These are phyloP conservation scores for Formica selysi DNA, from an alignment of 1,140 invertebrate species.

Conservation along the genomic window DNA sequence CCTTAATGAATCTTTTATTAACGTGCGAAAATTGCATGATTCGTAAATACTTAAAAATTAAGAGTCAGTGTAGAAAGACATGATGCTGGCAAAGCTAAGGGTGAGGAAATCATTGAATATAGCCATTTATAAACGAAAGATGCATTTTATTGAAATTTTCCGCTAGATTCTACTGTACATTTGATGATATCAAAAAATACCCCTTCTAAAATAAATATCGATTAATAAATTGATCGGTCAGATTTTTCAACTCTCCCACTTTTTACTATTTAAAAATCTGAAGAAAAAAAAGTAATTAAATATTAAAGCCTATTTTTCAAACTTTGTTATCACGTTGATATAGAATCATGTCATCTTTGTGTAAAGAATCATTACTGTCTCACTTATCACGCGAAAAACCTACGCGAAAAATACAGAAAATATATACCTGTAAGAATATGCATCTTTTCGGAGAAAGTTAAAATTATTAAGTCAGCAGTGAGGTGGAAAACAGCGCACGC, in stretches of 20 bases:
- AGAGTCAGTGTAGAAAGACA: background rate
- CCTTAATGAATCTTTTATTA: background rate
- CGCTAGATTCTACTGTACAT: background rate
- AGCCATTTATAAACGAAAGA: background rate
- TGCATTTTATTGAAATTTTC: background rate
- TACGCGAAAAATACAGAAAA: background rate
- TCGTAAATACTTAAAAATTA: background rate
- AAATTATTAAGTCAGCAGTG: slow-evolving; percentile 19
- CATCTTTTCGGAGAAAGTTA: slow-evolving; percentile 28
- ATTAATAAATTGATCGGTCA: no score
- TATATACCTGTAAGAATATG: background rate
- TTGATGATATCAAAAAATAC: background rate
- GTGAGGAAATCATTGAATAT: background rate
- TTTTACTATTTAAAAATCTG: background rate
- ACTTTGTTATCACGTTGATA: background rate
- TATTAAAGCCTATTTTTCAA: background rate
- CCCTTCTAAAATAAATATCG: background rate
- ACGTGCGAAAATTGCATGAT: background rate
- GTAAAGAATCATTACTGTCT: background rate
- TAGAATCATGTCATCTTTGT: background rate
- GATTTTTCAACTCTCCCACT: background rate
- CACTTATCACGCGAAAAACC: background rate
- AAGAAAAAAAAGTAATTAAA: background rate
- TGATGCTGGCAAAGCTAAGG: background rate
- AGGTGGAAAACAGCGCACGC: slow-evolving; percentile 20